A percentile compares a stretch with the other conserved stretches of the same genome.
These are phyloP conservation scores for Andrena dorsata DNA, from an alignment of 2,888 invertebrate genomes.

Conservation along the genomic window DNA sequence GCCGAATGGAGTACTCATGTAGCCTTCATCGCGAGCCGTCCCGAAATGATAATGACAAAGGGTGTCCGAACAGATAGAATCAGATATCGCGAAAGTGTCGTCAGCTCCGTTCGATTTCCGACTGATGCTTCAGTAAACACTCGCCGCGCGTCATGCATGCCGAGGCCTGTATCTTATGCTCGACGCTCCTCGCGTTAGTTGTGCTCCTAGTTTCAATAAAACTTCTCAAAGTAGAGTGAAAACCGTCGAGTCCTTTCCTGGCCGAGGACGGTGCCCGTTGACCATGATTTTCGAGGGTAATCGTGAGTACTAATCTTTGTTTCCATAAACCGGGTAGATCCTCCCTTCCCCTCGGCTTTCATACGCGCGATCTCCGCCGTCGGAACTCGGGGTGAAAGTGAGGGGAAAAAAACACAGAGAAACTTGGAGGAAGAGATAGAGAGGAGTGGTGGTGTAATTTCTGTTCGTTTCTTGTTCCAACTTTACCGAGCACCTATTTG, in stretches of 20 bases:
- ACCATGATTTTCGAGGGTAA: slow-evolving; percentile 45
- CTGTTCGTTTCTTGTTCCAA: slow-evolving; percentile 77
- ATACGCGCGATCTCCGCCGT: too few species aligned
- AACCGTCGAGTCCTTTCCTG: not conserved
- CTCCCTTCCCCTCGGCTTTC: too few species aligned
- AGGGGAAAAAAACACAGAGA: too few species aligned
- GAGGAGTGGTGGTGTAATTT: slow-evolving; percentile 61
- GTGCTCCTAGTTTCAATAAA: not conserved
- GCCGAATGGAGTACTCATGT: slow-evolving; percentile 37
- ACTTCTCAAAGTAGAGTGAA: not conserved
- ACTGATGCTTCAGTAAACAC: slow-evolving; percentile 57
- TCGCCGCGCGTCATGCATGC: slow-evolving; percentile 46
- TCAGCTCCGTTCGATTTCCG: slow-evolving; percentile 54
- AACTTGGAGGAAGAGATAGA: slow-evolving; percentile 5
- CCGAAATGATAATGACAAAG: slow-evolving; percentile 69
- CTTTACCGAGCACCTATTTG: slow-evolving; percentile 77
- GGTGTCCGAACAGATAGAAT: slow-evolving; percentile 65
- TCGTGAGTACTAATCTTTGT: slow-evolving; percentile 47
- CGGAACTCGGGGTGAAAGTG: too few species aligned
- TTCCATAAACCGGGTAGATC: not conserved
- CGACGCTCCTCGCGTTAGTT: not conserved
- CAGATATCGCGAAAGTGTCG: slow-evolving; percentile 67
- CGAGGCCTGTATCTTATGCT: slow-evolving; percentile 5
- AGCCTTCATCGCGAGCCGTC: slow-evolving; percentile 23
- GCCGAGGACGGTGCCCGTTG: not conserved